Percentiles rank a stretch among this genome's conserved stretches.
Evolutionary conservation across 2,888 invertebrate genomes (phyloP).

Genomic region (Noctua janthina): DNA sequence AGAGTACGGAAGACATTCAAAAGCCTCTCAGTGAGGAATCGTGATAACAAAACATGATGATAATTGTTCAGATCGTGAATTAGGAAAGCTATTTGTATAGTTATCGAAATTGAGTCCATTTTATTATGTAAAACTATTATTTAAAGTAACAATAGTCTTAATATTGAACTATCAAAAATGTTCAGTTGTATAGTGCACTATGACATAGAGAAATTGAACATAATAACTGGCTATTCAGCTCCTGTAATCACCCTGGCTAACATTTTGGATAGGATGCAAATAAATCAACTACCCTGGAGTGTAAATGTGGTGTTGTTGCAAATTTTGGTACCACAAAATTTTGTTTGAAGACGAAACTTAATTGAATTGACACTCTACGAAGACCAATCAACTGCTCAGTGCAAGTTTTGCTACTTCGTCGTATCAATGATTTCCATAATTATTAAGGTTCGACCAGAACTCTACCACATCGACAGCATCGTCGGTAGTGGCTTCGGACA

Average conservation of each 20-base stretch:
- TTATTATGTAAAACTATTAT: slow-evolving; percentile 48
- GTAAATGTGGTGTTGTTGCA: background rate
- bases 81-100: slow-evolving; percentile 34
- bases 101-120: slow-evolving; percentile 17
- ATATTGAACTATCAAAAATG: background rate
- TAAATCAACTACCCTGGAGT: background rate
- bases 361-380: background rate
- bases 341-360: background rate
- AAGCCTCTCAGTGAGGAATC: slow-evolving; percentile 31
- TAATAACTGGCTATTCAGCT: background rate
- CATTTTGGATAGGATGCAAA: background rate
- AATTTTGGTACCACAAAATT: background rate
- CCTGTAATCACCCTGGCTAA: background rate
- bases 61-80: slow-evolving; percentile 52
- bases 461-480: background rate
- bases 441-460: background rate
- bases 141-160: slow-evolving; percentile 2
- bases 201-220: background rate
- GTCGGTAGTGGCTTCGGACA: background rate
- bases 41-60: slow-evolving; percentile 44
- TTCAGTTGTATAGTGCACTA: background rate
- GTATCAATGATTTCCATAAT: background rate
- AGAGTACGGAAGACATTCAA: slow-evolving; percentile 47
- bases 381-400: background rate
- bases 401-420: background rate